Base-by-base conservation (phyloP, 2,113 vertebrate genomes). In the Melospiza georgiana region DNA sequence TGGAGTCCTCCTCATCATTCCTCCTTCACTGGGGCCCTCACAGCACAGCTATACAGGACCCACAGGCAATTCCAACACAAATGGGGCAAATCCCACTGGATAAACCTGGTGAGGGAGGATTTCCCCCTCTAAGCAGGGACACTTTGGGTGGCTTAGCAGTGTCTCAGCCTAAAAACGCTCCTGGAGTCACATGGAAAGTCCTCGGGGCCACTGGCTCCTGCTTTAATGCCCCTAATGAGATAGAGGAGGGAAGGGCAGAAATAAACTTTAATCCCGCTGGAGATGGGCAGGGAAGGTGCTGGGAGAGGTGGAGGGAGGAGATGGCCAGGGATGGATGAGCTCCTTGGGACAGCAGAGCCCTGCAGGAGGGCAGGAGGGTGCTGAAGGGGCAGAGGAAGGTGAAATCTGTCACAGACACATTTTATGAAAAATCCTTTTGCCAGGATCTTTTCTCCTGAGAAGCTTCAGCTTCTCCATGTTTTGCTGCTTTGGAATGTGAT, bases 171-270 rank as follows among this genome's bases (percentile, higher is more conserved):
- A 6, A 58, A 73, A 90, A 89, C 73, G 65, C 86, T 78, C 55
- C 72, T 13, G 59, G 39, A 72, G 91, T 94, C 96, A 94, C 93
- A 76, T 44, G 74, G 78, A 43, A 93, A 48, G 31, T 51, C 43
- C 75, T 52, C 2, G 0, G 69, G 84, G 61, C 31, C 0, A 0
- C 55, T 41, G 68, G 51, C 27, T 93, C 73, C 74, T 71, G 44
- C 44, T 55, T 55, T 95, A 97, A 94, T 91, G 78, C 91, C 58
- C 67, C 67, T 97, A 95, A 97, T 95, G 87, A 59, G 96, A 95
- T 95, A 27, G 10, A 51, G 65, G 20, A 84, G 49, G 19, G 41
- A 15, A 86, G 62, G 49, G 81, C 88, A 88, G 87, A 92, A 95
- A 95, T 94, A 88, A 91, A 58, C 55, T 35, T 74, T 86, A 93